Conservation (phyloP, 2,113 vertebrate species). For the Muscicapa adusta region DNA sequence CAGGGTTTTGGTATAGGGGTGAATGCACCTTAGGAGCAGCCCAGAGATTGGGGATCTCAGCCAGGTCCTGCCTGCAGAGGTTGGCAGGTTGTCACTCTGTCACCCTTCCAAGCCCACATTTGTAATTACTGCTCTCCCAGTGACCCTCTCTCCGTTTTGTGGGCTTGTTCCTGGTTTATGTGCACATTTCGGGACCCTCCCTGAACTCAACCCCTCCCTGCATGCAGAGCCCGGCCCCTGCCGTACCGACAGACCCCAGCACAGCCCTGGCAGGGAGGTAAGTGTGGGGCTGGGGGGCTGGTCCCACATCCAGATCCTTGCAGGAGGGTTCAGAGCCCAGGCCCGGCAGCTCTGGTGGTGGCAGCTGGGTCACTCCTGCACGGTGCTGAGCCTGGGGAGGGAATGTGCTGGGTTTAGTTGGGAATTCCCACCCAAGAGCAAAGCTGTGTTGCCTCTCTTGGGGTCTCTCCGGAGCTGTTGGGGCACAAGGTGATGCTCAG, state of each 20-base stretch:
- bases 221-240: neutral
- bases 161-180: neutral
- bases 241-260: neutral
- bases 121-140: neutral
- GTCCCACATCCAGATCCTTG: neutral
- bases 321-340: accelerated
- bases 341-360: accelerated
- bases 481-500: neutral
- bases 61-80: neutral
- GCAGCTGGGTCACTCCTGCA: neutral
- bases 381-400: conserved; percentile 60
- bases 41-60: accelerated
- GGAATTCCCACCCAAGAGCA: neutral
- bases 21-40: accelerated
- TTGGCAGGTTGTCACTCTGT: neutral
- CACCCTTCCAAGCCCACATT: accelerated
- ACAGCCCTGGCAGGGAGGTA: neutral
- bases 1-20: neutral
- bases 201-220: neutral
- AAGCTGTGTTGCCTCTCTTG: accelerated
- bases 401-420: accelerated
- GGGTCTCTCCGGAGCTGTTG: neutral
- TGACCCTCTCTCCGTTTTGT: accelerated
- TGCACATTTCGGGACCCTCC: neutral
- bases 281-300: neutral